Evolutionary conservation across 1,140 invertebrate genomes (phyloP), one percentile per base, ranked within the genome.

Genomic region (Oncopeltus fasciatus): DNA sequence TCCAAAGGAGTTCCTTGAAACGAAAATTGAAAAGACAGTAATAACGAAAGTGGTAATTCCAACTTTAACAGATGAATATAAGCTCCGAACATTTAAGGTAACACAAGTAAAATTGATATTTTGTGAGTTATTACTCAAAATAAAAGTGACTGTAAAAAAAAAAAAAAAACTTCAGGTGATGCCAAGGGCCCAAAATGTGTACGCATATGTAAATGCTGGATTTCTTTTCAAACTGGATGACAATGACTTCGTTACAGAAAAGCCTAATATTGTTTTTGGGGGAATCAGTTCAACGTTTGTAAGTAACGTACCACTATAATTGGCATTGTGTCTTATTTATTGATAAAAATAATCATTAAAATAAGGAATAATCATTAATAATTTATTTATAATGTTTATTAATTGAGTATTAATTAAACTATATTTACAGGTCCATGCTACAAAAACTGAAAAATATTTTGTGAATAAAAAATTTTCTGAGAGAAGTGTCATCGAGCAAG

Each of bases 161-260:
- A n/a, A n/a, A n/a, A n/a, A n/a, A n/a, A n/a, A 38, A 8, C 26
- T 53, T 53, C 49, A 29, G 18, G 21, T 56, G 33, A 44, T 24
- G 56, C 44, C 38, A 20, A 20, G 20, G 44, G 47, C 44, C 18
- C 27, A 59, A 53, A 65, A 78, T 51, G 57, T 67, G 24, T 61
- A 67, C 18, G 57, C 53, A 43, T 64, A 64, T 67, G 2, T 57
- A 24, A 66, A 66, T 61, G 65, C 63, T 21, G 81, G 79, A 65
- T 76, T 1, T 86, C 87, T 67, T 86, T 87, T 0, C 68, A 60
- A 0, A 72, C 77, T 18, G 84, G 85, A 0, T 87, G 90, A 71
- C 61, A 74, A 21, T 82, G 77, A 68, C 18, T 57, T 33, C 9
- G 60, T 66, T 5, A 43, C n/a, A 38, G 60, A 61, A 26, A 14